Base-by-base conservation (phyloP, 2,888 invertebrate species). In the Barypeithes pellucidus region DNA sequence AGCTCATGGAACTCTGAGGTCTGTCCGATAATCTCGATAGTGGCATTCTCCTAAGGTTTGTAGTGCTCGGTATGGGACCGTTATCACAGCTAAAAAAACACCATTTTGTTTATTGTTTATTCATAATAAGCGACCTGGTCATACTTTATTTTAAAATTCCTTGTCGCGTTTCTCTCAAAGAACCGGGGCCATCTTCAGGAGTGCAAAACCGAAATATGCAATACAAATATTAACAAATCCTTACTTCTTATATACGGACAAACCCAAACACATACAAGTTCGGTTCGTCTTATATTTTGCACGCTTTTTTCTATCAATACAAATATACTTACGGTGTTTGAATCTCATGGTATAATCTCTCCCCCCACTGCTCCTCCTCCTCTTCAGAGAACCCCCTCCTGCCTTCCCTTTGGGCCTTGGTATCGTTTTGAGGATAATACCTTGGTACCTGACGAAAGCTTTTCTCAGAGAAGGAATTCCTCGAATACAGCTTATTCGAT, bases 1-100 rank as follows among this genome's bases (percentile, higher is more conserved):
- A 84, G 78, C 85, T 84, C 77, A 82, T 81, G 18, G 85, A 83
- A 78, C 85, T 85, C 75, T 83, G 84, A 0, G 85, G 84, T 62
- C 85, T 77, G 47, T 84, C 84, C n/a, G 81, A 80, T 12, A 77
- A 52, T 39, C 80, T 73, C 7, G 80, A 77, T 3, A 45, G 62
- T 20, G 77, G 77, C 50, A 76, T 71, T 69, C 80, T 75, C 63
- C 79, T 76, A 24, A 59, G 52, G 63, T 59, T 68, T 14, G 18
- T 20, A 45, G 59, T 33, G 14, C 47, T 36, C 39, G 43, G 67
- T 22, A 75, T 67, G 14, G 79, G 77, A 67, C 76, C 76, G 75
- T 74, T 77, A 75, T 80, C 78, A 77, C 77, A 75, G 68, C 79
- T 77, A 57, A 62, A 54, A 20, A 54, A 12, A 69, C n/a, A n/a